A percentile compares a stretch with the other conserved stretches of the same genome.
Conservation (phyloP, 1,140 invertebrate genomes). For the Ladona fulva region DNA sequence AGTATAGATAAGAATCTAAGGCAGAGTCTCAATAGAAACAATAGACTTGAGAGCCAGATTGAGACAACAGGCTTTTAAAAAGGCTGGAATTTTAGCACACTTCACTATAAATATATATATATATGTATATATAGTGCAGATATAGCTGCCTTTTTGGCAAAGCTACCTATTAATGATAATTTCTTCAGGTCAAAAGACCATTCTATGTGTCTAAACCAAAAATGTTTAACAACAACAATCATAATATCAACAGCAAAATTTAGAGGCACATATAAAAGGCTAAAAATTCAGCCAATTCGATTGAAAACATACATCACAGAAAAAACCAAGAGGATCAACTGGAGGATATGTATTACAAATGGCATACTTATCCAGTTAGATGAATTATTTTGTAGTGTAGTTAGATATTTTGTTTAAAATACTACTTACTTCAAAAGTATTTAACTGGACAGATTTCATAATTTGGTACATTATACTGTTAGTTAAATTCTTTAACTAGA, state of each 20-base stretch:
- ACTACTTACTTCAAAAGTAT: too few relatives aligned
- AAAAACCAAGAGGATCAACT: background rate
- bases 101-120: background rate
- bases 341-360: background rate
- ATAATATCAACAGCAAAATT: background rate
- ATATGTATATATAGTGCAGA: background rate
- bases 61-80: background rate
- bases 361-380: background rate
- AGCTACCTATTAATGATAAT: too few relatives aligned
- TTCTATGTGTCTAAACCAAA: too few relatives aligned
- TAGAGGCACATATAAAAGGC: background rate
- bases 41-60: background rate
- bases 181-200: too few relatives aligned
- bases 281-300: background rate
- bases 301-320: background rate
- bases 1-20: background rate
- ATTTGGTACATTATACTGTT: background rate
- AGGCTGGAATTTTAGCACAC: background rate
- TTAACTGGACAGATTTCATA: background rate
- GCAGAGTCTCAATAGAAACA: background rate
- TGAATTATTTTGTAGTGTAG: too few relatives aligned
- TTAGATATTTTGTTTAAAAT: too few relatives aligned
- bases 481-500: background rate
- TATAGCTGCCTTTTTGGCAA: too few relatives aligned
- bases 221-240: background rate